A percentile compares a stretch with the other conserved stretches of the same genome.
phyloP scores from a whole-genome alignment of 1,140 invertebrate genomes.

The Zelostemma sp. region DNA sequence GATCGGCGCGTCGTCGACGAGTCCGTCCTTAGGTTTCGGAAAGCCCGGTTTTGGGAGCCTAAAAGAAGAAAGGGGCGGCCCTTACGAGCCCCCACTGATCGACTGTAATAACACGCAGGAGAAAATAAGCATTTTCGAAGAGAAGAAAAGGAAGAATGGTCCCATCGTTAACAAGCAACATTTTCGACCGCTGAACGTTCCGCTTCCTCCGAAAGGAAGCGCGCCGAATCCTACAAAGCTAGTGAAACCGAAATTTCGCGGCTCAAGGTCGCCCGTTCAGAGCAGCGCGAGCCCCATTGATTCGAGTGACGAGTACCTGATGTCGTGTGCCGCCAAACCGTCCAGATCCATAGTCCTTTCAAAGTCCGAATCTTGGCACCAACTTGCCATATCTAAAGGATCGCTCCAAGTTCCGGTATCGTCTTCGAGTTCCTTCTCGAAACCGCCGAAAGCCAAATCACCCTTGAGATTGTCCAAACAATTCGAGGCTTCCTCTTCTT shows the following conservation, averaged over 20 bases:
- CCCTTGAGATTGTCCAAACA: conserved; percentile 78
- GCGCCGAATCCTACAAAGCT: conserved; percentile 45
- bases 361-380: conserved; percentile 86
- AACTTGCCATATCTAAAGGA: conserved; percentile 66
- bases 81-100: conserved; percentile 27
- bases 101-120: conserved; percentile 53
- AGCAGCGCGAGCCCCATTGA: conserved; percentile 49
- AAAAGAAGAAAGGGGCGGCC: too few species aligned
- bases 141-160: conserved; percentile 36
- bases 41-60: conserved; percentile 13
- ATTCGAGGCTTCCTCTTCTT: conserved; percentile 82
- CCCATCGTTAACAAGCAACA: conserved; percentile 32
- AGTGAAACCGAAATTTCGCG: conserved; percentile 48
- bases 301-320: conserved; percentile 65
- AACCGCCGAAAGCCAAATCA: conserved; percentile 77
- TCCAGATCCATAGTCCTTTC: conserved; percentile 71
- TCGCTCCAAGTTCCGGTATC: conserved; percentile 42
- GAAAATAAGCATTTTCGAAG: conserved; percentile 57
- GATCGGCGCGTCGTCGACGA: conserved; percentile 19
- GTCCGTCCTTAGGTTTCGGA: conserved; percentile 29
- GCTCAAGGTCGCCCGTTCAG: conserved; percentile 36
- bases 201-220: conserved; percentile 45
- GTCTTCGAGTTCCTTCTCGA: conserved; percentile 59
- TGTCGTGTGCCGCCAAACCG: conserved; percentile 57
- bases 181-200: conserved; percentile 48